Conservation (phyloP, 2,113 vertebrate genomes). For the Cyprinodon tularosa region DNA sequence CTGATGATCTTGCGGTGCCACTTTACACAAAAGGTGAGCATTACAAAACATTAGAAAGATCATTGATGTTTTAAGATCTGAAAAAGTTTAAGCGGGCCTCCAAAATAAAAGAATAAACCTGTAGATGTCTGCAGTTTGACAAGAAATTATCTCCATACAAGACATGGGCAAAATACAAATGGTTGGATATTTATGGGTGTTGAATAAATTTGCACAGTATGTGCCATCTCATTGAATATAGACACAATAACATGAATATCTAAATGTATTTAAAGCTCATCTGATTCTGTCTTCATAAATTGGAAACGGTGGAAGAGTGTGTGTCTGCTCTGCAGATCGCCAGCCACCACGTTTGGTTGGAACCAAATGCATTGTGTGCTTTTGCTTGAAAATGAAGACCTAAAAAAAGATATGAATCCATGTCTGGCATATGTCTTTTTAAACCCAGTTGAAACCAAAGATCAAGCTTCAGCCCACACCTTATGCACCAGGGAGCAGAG, state of each 20-base stretch:
- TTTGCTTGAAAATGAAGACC: conserved; percentile 43
- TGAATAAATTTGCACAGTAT: conserved; percentile 43
- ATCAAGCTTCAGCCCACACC: conserved; percentile 50
- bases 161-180: conserved; percentile 7
- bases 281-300: conserved; percentile 43
- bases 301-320: conserved; percentile 24
- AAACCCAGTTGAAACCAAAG: conserved; percentile 28
- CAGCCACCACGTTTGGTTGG: background rate
- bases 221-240: conserved; percentile 61
- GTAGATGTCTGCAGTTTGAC: background rate
- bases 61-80: background rate
- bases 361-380: conserved; percentile 12
- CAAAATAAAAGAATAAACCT: background rate
- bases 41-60: background rate
- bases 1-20: too few species aligned
- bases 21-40: background rate
- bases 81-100: background rate
- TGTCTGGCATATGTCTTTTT: conserved; percentile 17
- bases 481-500: conserved; percentile 61
- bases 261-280: conserved; percentile 36
- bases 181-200: conserved; percentile 1
- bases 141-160: conserved; percentile 2
- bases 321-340: conserved; percentile 17
- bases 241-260: conserved; percentile 58
- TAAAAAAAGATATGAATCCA: conserved; percentile 35